Conservation (phyloP, 2,113 vertebrate species). For the Ophthalmolycus amberensis region DNA sequence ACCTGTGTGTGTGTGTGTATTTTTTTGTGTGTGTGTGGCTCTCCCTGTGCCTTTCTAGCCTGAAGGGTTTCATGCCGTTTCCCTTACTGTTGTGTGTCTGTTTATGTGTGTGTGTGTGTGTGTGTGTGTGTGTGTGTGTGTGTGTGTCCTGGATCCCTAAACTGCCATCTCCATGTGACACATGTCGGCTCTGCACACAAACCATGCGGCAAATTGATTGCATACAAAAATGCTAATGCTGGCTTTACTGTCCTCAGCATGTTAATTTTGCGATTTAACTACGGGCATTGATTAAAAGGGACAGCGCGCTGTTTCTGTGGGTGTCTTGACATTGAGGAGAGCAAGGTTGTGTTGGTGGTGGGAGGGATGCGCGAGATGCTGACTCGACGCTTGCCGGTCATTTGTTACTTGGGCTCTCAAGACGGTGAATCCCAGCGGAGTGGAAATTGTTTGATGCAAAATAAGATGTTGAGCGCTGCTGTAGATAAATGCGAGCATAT, state of each 20-base stretch:
- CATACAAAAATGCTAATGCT: slow-evolving; percentile 69
- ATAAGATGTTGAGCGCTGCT: slow-evolving; percentile 6
- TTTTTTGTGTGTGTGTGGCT: background rate
- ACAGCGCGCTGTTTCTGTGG: slow-evolving; percentile 3
- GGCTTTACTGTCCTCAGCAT: slow-evolving; percentile 58
- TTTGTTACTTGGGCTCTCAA: slow-evolving; percentile 45
- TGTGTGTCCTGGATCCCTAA: slow-evolving; percentile 16
- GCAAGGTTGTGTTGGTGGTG: slow-evolving; percentile 8
- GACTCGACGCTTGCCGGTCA: slow-evolving; percentile 43
- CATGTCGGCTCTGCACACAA: slow-evolving; percentile 44
- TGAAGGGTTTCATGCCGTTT: slow-evolving; percentile 18
- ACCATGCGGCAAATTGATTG: slow-evolving; percentile 73
- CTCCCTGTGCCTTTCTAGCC: slow-evolving; percentile 1
- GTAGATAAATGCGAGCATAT: slow-evolving; percentile 30
- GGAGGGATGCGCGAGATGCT: slow-evolving; percentile 28
- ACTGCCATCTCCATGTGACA: slow-evolving; percentile 42
- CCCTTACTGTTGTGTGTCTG: background rate
- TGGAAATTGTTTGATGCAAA: slow-evolving; percentile 38
- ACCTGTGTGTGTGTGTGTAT: background rate
- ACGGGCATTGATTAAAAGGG: slow-evolving; percentile 63
- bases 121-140: background rate
- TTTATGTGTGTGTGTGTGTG: background rate
- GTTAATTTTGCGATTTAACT: slow-evolving; percentile 60
- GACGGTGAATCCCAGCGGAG: slow-evolving; percentile 42
- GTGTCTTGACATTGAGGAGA: slow-evolving; percentile 60